phyloP scores from a whole-genome alignment of 2,888 invertebrate genomes.

The Plebejus melissa region DNA sequence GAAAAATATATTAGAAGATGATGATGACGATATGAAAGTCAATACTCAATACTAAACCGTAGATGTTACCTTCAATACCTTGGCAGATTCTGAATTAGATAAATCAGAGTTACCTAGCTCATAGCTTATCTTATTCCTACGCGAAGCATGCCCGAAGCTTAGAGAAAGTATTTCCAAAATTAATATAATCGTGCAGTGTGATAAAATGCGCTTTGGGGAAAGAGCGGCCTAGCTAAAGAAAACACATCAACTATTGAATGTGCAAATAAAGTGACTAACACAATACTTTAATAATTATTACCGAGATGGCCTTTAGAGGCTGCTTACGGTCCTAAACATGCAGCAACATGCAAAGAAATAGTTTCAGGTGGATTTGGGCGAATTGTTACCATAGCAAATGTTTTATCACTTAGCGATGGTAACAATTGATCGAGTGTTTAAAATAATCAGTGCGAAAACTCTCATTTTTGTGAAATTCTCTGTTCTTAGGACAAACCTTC shows the following conservation, averaged over 20 bases:
- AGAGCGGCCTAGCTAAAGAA: conserved; percentile 77
- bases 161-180: conserved; percentile 72
- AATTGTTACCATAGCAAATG: conserved; percentile 58
- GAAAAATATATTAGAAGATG: conserved; percentile 36
- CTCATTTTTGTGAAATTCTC: conserved; percentile 66
- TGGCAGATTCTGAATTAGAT: not conserved
- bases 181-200: conserved; percentile 77
- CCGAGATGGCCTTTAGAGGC: conserved; percentile 73
- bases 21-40: not conserved
- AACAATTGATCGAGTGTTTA: conserved; percentile 55
- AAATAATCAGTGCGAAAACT: conserved; percentile 60
- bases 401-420: conserved; percentile 48
- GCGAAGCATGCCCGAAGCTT: conserved; percentile 76
- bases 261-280: conserved; percentile 75
- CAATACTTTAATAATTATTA: conserved; percentile 66
- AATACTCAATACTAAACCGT: conserved; percentile 1
- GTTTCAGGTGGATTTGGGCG: conserved; percentile 49
- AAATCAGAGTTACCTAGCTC: conserved; percentile 24
- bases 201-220: conserved; percentile 74
- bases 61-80: not conserved
- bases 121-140: conserved; percentile 59
- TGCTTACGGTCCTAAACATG: conserved; percentile 76
- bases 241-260: conserved; percentile 73
- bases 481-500: conserved; percentile 80
- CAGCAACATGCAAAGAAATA: conserved; percentile 76